A percentile compares a stretch with the other conserved stretches of the same genome.
These are phyloP conservation scores for Luperina nickerlii DNA, from an alignment of 2,888 invertebrate species.

Conservation along the genomic window DNA sequence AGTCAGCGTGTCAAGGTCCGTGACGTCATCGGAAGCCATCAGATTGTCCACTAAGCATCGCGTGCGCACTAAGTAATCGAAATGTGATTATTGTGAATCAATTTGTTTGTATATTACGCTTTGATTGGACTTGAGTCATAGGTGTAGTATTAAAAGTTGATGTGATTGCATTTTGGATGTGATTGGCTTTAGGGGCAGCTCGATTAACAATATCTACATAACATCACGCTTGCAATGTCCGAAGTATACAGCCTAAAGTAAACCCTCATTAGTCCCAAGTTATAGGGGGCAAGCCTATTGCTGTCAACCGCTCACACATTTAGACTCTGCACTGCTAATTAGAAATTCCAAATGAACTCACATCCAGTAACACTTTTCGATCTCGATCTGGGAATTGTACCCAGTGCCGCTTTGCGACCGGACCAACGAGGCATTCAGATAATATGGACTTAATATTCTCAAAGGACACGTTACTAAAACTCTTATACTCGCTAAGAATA, in stretches of 20 bases:
- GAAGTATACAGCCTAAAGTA: not conserved
- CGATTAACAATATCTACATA: not conserved
- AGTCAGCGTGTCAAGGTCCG: slow-evolving; percentile 63
- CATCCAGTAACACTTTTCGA: not conserved
- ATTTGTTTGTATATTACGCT: slow-evolving; percentile 58
- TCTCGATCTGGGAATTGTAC: too few species aligned
- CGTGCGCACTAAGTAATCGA: slow-evolving; percentile 63
- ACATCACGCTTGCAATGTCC: not conserved
- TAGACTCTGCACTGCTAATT: not conserved
- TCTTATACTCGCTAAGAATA: not conserved
- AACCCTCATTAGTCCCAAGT: not conserved
- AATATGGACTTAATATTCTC: not conserved
- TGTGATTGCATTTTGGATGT: slow-evolving; percentile 23
- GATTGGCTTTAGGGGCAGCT: not conserved
- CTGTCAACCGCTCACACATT: not conserved
- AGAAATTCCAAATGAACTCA: too few species aligned
- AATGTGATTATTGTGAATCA: slow-evolving; percentile 62
- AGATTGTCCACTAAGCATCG: slow-evolving; percentile 47
- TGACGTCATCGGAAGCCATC: slow-evolving; percentile 55
- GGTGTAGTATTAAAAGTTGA: slow-evolving; percentile 33
- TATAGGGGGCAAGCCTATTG: not conserved
- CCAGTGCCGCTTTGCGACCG: not conserved
- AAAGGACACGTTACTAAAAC: not conserved
- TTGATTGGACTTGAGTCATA: slow-evolving; percentile 57
- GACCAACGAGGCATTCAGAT: not conserved